A percentile compares a stretch with the other conserved stretches of the same genome.
Conservation (phyloP, 2,888 invertebrate species). For the Pecten maximus region DNA sequence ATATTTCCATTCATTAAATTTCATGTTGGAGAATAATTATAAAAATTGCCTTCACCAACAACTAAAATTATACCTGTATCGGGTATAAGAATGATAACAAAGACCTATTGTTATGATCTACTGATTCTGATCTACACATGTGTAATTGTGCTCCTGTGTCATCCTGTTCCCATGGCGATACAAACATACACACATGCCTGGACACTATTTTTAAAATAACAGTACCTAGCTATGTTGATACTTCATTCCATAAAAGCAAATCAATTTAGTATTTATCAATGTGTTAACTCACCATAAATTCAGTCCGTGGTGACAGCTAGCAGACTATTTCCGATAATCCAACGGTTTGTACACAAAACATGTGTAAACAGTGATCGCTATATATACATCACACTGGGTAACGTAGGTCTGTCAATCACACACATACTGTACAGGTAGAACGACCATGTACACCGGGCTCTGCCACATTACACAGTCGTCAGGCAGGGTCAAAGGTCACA, state of each 20-base stretch:
- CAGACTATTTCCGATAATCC: slow-evolving; percentile 19
- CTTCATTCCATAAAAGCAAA: not conserved
- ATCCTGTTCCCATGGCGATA: not conserved
- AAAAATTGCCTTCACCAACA: no score
- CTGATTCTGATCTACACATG: not conserved
- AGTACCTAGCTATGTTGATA: no score
- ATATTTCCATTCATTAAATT: no score
- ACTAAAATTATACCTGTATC: no score
- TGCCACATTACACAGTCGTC: not conserved
- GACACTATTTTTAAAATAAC: not conserved
- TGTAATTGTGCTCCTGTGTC: not conserved
- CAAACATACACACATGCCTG: not conserved
- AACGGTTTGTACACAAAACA: not conserved
- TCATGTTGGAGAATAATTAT: no score
- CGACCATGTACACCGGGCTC: not conserved
- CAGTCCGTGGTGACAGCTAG: not conserved
- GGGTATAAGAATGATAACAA: no score
- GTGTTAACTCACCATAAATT: not conserved
- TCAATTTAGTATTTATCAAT: not conserved
- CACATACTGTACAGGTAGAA: not conserved
- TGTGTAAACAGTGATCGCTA: not conserved
- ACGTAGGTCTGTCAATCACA: not conserved
- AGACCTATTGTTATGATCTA: no score
- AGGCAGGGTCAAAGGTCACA: not conserved
- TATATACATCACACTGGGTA: not conserved